Evolutionary conservation across 37 sponge, comb jelly and placozoan species (phyloP), one percentile per base, ranked within the genome.

Genomic region (Spongilla lacustris): DNA sequence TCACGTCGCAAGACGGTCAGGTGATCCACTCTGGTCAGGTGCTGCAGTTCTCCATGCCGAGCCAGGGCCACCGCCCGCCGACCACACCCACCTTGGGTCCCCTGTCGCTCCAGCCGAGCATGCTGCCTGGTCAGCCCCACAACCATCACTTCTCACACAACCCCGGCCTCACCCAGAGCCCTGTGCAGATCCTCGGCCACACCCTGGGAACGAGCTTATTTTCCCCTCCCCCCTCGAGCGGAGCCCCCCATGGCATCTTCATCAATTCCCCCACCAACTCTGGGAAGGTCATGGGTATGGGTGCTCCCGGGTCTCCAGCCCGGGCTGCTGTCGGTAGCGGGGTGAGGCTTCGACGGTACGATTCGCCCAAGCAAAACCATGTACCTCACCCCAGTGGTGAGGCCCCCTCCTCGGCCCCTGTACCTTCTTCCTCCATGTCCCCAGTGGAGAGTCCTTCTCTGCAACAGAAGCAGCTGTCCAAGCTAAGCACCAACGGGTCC

Each of bases 121-220:
- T 88, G n/a, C 70, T 88, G 30, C 75, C 76, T 49, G 82, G 82
- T 25, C 88, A 87, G 81, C 86, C 73, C 35, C 87, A 71, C 10
- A 75, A 84, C 38, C 79, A 75, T 1, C 23, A 84, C 2, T 89
- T 89, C 69, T 89, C 90, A 29, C 69, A 85, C 23, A 80, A 74
- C 41, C 41, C 81, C 26, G 76, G 82, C 19, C 31, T 89, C 12
- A 89, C 85, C 26, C 91, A 85, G 21, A 85, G 81, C 21, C 91
- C 86, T 9, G 90, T 90, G 21, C 91, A 90, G 67, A 90, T 90
- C 12, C 86, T 90, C 23, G 91, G 91, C 14, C 91, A 90, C 82
- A 85, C 82, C 17, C 77, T 90, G 13, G 86, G 91, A 9, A 90
- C 91, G 33, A 85, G 91, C 46, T 37, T 90, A 0, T 90, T 90